These are phyloP conservation scores for Drosophila multiciliata DNA, from an alignment of 2,888 invertebrate genomes.

Conservation along the genomic window DNA sequence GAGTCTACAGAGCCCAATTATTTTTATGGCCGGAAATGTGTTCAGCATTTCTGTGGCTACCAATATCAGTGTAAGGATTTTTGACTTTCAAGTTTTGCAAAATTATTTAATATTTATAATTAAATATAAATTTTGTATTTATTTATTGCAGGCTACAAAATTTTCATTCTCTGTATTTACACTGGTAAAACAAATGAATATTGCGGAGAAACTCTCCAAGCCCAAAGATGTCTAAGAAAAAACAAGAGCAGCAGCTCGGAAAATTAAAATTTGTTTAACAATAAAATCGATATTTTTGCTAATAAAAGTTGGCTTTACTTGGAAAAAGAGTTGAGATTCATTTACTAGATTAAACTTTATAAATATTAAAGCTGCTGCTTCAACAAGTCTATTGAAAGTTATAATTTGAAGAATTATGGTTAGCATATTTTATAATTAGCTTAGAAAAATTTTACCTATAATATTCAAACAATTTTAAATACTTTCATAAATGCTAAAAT, in stretches of 20 bases:
- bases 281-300: neutral
- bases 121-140: neutral
- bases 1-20: slow-evolving; percentile 65
- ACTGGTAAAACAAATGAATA: slow-evolving; percentile 76
- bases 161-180: slow-evolving; percentile 80
- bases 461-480: neutral
- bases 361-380: too few relatives aligned
- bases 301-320: neutral
- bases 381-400: too few relatives aligned
- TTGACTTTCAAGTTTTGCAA: neutral
- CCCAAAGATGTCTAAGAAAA: neutral
- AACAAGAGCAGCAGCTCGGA: neutral
- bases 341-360: neutral
- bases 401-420: too few relatives aligned
- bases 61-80: slow-evolving; percentile 67
- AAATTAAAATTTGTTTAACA: too few relatives aligned
- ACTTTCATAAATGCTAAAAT: too few relatives aligned
- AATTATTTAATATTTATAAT: neutral
- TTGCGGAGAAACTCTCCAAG: slow-evolving; percentile 62
- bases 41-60: slow-evolving; percentile 75
- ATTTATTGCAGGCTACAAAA: slow-evolving; percentile 69
- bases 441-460: neutral
- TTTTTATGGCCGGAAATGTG: slow-evolving; percentile 73
- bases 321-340: neutral
- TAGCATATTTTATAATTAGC: too few relatives aligned